Percentiles rank a stretch among this genome's conserved stretches.
Evolutionary conservation across 2,888 invertebrate genomes (phyloP).

Genomic region (Agrochola litura): DNA sequence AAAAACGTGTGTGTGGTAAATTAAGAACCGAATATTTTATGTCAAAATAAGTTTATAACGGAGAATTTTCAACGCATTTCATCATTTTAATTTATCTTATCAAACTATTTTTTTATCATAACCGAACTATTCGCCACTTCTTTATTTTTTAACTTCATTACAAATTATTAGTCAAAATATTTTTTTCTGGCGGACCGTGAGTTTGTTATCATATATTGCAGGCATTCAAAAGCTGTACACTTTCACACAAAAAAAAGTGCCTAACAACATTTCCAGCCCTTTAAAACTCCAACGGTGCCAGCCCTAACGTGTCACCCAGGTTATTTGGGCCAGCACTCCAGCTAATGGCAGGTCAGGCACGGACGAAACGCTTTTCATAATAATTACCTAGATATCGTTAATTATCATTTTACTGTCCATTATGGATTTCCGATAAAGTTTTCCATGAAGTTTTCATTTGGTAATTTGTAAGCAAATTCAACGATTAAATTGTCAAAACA

Average conservation of each 20-base stretch:
- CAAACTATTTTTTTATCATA: not conserved
- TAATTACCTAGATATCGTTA: constrained; percentile 69
- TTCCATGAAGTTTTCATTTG: constrained; percentile 24
- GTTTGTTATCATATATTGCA: not conserved
- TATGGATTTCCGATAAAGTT: constrained; percentile 60
- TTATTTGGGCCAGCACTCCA: constrained; percentile 77
- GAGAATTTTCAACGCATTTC: not conserved
- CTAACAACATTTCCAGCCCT: not conserved
- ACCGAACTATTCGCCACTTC: too few relatives aligned
- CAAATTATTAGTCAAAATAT: not conserved
- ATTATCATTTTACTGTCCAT: constrained; percentile 66
- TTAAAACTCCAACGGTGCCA: constrained; percentile 11
- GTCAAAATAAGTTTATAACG: not conserved
- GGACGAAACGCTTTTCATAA: constrained; percentile 66
- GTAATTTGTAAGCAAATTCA: constrained; percentile 32
- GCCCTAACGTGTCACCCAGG: constrained; percentile 52
- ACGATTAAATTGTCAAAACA: constrained; percentile 39
- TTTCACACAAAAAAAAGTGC: not conserved
- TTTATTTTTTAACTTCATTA: not conserved
- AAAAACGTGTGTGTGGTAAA: too few relatives aligned
- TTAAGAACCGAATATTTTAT: not conserved
- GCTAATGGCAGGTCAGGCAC: constrained; percentile 69
- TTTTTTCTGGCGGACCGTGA: not conserved
- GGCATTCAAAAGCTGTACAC: not conserved
- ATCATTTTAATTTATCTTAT: not conserved